These are phyloP conservation scores for Chrysaora quinquecirrha DNA, from an alignment of 30 jellyfish, hydroid and myxozoan genomes.

Conservation along the genomic window DNA sequence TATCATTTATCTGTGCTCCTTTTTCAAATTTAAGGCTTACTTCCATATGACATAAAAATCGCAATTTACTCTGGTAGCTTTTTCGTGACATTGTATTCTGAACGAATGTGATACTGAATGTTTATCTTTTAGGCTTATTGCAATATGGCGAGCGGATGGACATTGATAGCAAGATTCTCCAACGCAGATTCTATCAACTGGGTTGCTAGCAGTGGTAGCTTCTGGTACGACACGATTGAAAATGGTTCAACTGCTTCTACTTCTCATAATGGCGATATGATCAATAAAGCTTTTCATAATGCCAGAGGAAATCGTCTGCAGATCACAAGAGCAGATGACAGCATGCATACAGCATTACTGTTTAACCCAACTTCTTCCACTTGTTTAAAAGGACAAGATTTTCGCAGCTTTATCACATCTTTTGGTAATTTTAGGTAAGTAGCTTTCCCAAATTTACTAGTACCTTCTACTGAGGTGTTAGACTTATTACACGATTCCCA, in stretches of 20 bases:
- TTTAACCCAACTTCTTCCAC: not conserved
- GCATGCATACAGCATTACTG: not conserved
- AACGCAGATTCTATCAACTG: slow-evolving; percentile 58
- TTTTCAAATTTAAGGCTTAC: slow-evolving; percentile 31
- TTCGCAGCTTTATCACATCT: not conserved
- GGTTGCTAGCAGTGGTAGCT: slow-evolving; percentile 30
- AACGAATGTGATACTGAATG: too few relatives aligned
- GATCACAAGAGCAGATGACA: slow-evolving; percentile 19
- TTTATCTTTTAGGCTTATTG: slow-evolving; percentile 46
- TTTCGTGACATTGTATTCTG: too few relatives aligned
- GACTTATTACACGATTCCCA: too few relatives aligned
- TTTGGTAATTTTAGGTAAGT: slow-evolving; percentile 56
- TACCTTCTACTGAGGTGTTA: too few relatives aligned
- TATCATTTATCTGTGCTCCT: too few relatives aligned
- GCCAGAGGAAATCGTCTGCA: slow-evolving; percentile 15
- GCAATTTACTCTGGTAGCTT: too few relatives aligned
- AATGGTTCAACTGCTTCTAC: slow-evolving; percentile 36
- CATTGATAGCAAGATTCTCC: slow-evolving; percentile 67
- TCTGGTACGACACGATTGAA: slow-evolving; percentile 38
- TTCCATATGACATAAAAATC: slow-evolving; percentile 36
- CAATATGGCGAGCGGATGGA: slow-evolving; percentile 63
- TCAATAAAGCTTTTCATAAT: slow-evolving; percentile 39
- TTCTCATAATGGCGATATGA: slow-evolving; percentile 46
- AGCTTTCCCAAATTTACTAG: too few relatives aligned
- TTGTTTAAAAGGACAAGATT: not conserved